phyloP scores from a whole-genome alignment of 1,140 invertebrate species.

The Heliconius hewitsoni region DNA sequence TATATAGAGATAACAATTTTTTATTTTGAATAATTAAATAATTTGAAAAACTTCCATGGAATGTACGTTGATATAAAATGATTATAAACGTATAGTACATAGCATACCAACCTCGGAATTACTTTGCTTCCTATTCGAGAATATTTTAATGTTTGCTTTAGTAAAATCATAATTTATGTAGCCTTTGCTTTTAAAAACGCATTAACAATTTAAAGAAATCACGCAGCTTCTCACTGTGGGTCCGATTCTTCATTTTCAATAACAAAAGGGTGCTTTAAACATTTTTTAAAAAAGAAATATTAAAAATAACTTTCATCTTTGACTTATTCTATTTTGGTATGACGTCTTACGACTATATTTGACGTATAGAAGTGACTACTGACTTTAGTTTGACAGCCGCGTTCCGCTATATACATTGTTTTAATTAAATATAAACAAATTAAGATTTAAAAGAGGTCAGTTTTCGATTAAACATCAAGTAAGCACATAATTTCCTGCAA shows the following conservation, averaged over 20 bases:
- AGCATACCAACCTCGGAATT: conserved; percentile 61
- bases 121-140: conserved; percentile 72
- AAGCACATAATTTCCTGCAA: not conserved
- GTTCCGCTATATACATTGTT: conserved; percentile 26
- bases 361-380: conserved; percentile 30
- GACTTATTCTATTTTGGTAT: conserved; percentile 72
- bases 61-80: conserved; percentile 7
- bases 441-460: conserved; percentile 3
- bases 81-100: conserved; percentile 13
- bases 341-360: conserved; percentile 35
- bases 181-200: conserved; percentile 53
- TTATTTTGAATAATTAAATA: not conserved
- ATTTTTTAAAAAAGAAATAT: conserved; percentile 59
- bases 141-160: conserved; percentile 72
- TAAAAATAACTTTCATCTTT: conserved; percentile 80
- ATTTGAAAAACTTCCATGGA: conserved; percentile 5
- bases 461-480: not conserved
- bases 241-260: conserved; percentile 55
- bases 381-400: conserved; percentile 38
- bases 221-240: conserved; percentile 44
- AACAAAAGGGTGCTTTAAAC: conserved; percentile 46
- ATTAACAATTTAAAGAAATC: conserved; percentile 51
- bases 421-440: conserved; percentile 4
- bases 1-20: not conserved
- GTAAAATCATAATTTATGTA: conserved; percentile 76